These are phyloP conservation scores for Lepilemur septentrionalis DNA, from an alignment of 2,797 vertebrate species.

Conservation along the genomic window DNA sequence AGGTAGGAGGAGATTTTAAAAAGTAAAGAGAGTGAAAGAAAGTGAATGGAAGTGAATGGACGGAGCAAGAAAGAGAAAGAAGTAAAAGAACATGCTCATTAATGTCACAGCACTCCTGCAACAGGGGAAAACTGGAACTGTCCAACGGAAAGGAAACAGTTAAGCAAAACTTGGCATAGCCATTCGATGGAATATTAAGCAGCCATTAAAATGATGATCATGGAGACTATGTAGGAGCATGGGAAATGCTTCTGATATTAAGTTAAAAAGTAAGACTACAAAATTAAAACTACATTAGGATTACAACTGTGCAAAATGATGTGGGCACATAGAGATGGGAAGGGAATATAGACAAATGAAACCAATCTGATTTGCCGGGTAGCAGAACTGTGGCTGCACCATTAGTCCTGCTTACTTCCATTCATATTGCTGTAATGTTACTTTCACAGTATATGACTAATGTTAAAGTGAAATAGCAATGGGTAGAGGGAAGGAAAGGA, in stretches of 20 bases:
- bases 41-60: not conserved
- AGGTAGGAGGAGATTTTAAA: not conserved
- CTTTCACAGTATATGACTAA: not conserved
- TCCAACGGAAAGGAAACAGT: conserved; percentile 34
- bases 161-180: not conserved
- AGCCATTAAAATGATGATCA: conserved; percentile 46
- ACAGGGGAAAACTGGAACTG: not conserved
- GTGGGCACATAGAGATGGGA: not conserved
- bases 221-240: conserved; percentile 11
- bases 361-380: not conserved
- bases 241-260: conserved; percentile 47
- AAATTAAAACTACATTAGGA: conserved; percentile 47
- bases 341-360: not conserved
- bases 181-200: conserved; percentile 28
- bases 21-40: not conserved
- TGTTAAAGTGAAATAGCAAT: not conserved
- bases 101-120: not conserved
- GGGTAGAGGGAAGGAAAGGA: not conserved
- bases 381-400: not conserved
- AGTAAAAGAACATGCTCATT: not conserved
- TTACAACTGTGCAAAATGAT: not conserved
- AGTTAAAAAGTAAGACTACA: conserved; percentile 48
- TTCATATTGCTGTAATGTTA: not conserved
- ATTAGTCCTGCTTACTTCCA: not conserved
- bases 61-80: not conserved